Evolutionary conservation across 2,888 invertebrate genomes (phyloP), one percentile per base, ranked within the genome.

Genomic region (Pammene aurita): DNA sequence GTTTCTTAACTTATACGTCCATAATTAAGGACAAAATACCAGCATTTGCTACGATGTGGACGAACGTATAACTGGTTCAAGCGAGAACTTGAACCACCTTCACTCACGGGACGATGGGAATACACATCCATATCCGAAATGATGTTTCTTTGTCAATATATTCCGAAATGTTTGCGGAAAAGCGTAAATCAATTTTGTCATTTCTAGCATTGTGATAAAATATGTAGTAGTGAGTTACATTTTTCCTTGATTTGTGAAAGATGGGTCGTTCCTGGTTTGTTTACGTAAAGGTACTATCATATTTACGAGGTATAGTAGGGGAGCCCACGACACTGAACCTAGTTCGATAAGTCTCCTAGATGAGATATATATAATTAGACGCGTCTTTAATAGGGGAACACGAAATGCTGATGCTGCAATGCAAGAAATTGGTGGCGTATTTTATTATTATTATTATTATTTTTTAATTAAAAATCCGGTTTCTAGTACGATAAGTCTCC

Each of bases 101-200:
- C n/a, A 54, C n/a, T 18, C 26, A 4, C 26, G 26, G 26, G 26
- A 26, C 26, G 1, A 4, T 26, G 26, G n/a, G 52, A 54, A 54
- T n/a, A 34, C 52, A 34, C 13, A 13, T 34, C 42, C 42, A 57
- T 57, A 42, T 42, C 16, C 57, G 57, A 57, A 57, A 57, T 57
- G 57, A 42, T 57, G 57, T 57, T 57, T 42, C 57, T 26, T 44
- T 57, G 57, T 57, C 57, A 44, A 42, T 38, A 57, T 57, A 57
- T 57, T 44, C 57, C 42, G 41, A 57, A 35, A 44, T 42, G 38
- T 13, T 42, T n/a, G 16, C 57, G 57, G 42, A 44, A 57, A 57
- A 42, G 16, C 42, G 18, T 57, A 42, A 42, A 57, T 57, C 57
- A 57, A 42, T 57, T 57, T 57, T 57, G 42, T 57, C 57, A 44